Percentiles rank a stretch among this genome's conserved stretches.
Evolutionary conservation across 2,888 invertebrate genomes (phyloP).

Genomic region (Hydrotaea cyrtoneurina): DNA sequence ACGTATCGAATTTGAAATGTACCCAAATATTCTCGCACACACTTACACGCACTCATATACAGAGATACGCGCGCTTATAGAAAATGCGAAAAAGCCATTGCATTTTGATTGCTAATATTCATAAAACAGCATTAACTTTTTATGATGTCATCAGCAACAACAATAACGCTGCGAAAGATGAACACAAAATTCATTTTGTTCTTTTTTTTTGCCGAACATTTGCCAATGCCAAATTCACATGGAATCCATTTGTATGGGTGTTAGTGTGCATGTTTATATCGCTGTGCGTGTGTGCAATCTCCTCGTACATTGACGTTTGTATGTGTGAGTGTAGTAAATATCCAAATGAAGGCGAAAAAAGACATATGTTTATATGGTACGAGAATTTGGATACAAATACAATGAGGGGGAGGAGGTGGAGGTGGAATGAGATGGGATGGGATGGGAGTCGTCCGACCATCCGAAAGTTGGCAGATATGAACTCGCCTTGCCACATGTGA

Average conservation of each 20-base stretch:
- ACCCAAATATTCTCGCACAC: neutral
- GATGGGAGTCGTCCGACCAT: too few relatives aligned
- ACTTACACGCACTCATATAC: too few relatives aligned
- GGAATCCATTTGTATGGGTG: neutral
- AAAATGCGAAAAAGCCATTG: constrained; percentile 52
- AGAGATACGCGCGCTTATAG: neutral
- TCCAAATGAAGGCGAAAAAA: neutral
- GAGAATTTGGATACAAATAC: constrained; percentile 6
- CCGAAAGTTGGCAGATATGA: neutral
- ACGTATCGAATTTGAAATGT: constrained; percentile 40
- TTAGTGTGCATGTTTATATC: neutral
- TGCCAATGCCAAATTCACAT: constrained; percentile 13
- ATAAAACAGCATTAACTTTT: constrained; percentile 61
- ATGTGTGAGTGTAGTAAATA: neutral
- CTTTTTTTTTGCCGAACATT: neutral
- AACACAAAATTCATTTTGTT: constrained; percentile 19
- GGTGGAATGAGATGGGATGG: too few relatives aligned
- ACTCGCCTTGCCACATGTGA: neutral
- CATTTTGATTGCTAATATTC: constrained; percentile 65
- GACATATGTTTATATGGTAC: constrained; percentile 46
- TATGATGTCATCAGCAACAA: constrained; percentile 58
- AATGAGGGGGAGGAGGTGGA: constrained; percentile 4
- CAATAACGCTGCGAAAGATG: constrained; percentile 36
- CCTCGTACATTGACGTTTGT: neutral
- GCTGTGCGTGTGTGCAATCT: too few relatives aligned